Conservation (phyloP, 2,797 vertebrate species). For the Atherinosoma microstoma region DNA sequence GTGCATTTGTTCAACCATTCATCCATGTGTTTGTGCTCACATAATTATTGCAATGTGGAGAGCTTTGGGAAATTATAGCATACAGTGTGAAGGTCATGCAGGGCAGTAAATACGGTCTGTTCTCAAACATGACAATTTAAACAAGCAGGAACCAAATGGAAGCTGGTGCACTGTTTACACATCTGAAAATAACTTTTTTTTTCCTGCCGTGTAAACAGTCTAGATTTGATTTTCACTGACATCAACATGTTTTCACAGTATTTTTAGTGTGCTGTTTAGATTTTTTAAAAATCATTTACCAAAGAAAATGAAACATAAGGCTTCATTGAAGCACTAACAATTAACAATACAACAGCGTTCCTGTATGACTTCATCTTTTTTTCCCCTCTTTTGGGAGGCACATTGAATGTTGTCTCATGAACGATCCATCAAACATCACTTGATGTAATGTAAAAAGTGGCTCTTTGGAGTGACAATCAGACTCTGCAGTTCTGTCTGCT, state of each 20-base stretch:
- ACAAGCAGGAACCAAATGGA: constrained; percentile 27
- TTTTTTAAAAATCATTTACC: neutral
- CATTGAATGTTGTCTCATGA: neutral
- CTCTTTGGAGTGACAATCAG: neutral
- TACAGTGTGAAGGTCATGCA: constrained; percentile 58
- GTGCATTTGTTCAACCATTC: constrained; percentile 49
- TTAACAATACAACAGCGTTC: neutral
- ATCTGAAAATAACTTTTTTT: constrained; percentile 20
- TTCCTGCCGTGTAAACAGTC: neutral
- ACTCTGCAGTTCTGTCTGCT: too few relatives aligned
- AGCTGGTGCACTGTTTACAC: constrained; percentile 27
- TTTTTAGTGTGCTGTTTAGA: neutral
- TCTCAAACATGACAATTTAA: constrained; percentile 53
- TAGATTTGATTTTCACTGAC: neutral
- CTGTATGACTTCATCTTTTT: neutral
- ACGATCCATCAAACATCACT: neutral
- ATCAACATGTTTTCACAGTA: neutral
- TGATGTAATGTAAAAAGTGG: neutral
- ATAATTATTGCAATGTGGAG: constrained; percentile 56
- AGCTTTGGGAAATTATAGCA: constrained; percentile 63
- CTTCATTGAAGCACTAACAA: neutral
- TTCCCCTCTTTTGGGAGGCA: neutral
- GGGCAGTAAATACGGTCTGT: constrained; percentile 38
- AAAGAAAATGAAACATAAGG: neutral
- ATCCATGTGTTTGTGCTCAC: constrained; percentile 57